Evolutionary conservation across 2,888 invertebrate species (phyloP).

Genomic region (Empis livida): DNA sequence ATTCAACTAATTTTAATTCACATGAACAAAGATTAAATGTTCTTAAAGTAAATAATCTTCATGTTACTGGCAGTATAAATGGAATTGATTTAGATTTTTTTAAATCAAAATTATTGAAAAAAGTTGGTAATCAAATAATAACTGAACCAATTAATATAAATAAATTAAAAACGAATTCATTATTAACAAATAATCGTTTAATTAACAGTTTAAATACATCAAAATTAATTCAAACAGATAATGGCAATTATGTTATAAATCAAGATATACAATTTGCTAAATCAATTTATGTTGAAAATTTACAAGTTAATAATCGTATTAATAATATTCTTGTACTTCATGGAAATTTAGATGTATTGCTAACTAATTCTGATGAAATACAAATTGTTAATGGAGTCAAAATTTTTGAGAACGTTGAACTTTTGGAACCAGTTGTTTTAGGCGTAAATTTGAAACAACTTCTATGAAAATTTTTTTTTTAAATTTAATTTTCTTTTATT

Average conservation of each 20-base stretch:
- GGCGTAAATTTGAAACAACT: no score
- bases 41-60: neutral
- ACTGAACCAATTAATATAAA: constrained; percentile 19
- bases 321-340: constrained; percentile 38
- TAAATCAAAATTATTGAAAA: constrained; percentile 36
- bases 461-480: no score
- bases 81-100: constrained; percentile 9
- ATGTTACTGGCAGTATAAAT: constrained; percentile 6
- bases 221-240: constrained; percentile 31
- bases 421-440: constrained; percentile 35
- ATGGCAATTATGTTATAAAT: constrained; percentile 31
- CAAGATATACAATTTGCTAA: constrained; percentile 36
- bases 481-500: neutral
- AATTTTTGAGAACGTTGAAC: constrained; percentile 33
- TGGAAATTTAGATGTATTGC: constrained; percentile 36
- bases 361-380: constrained; percentile 28
- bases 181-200: constrained; percentile 20
- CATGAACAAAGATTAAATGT: neutral
- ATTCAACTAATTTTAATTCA: neutral
- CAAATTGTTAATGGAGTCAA: constrained; percentile 38
- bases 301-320: constrained; percentile 34
- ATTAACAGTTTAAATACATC: constrained; percentile 20
- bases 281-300: constrained; percentile 29
- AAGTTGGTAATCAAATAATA: constrained; percentile 38
- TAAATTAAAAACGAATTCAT: constrained; percentile 24